These are phyloP conservation scores for Gymnobelideus leadbeateri DNA, from an alignment of 2,113 vertebrate genomes.

Conservation along the genomic window DNA sequence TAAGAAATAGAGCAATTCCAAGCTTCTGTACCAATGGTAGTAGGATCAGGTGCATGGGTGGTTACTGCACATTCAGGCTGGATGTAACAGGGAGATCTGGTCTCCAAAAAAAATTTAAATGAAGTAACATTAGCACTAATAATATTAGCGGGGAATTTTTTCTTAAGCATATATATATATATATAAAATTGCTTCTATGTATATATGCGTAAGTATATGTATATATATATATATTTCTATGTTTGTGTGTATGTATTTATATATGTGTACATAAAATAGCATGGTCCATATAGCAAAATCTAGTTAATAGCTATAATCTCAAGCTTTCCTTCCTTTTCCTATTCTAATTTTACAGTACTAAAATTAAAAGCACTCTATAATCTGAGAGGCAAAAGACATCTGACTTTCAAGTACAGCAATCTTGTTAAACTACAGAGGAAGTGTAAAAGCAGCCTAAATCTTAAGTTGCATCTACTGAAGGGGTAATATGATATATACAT, in stretches of 20 bases:
- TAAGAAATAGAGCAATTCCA: slow-evolving; percentile 74
- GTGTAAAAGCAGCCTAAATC: slow-evolving; percentile 46
- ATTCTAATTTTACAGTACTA: slow-evolving; percentile 60
- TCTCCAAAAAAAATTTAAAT: neutral
- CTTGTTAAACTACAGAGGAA: slow-evolving; percentile 51
- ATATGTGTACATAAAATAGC: slow-evolving; percentile 28
- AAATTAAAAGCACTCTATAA: slow-evolving; percentile 57
- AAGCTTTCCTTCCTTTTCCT: slow-evolving; percentile 37
- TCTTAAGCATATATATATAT: neutral
- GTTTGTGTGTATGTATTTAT: neutral
- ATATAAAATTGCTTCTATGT: too few relatives aligned
- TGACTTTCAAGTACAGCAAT: slow-evolving; percentile 62
- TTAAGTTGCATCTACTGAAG: slow-evolving; percentile 45
- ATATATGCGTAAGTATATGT: too few relatives aligned
- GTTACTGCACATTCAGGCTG: neutral
- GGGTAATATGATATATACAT: slow-evolving; percentile 37
- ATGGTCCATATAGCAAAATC: slow-evolving; percentile 67
- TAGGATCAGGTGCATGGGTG: neutral
- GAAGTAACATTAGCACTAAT: neutral
- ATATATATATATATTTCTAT: neutral
- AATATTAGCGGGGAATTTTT: neutral
- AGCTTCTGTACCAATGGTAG: neutral
- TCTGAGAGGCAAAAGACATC: slow-evolving; percentile 67
- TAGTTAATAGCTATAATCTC: slow-evolving; percentile 69
- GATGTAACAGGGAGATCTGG: neutral